These are phyloP conservation scores for Lepidocolaptes lacrymiger DNA, from an alignment of 2,797 vertebrate genomes.

Conservation along the genomic window DNA sequence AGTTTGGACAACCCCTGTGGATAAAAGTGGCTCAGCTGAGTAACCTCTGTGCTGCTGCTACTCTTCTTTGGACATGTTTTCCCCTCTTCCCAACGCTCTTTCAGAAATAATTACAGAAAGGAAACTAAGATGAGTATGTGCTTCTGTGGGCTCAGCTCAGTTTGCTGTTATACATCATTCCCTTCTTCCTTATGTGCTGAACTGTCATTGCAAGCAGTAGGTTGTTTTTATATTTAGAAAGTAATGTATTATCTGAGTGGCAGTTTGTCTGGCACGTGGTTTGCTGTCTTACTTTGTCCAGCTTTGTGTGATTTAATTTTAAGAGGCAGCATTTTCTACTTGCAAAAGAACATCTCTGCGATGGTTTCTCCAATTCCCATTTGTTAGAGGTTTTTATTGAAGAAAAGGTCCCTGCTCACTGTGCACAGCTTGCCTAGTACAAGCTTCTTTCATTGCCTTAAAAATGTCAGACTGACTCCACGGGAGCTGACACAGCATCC, in stretches of 20 bases:
- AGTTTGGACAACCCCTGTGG: background rate
- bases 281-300: constrained; percentile 34
- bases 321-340: constrained; percentile 19
- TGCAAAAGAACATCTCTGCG: background rate
- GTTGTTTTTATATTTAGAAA: constrained; percentile 51
- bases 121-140: background rate
- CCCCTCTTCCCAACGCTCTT: background rate
- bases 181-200: constrained; percentile 4
- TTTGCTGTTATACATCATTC: background rate
- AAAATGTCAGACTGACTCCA: constrained; percentile 4
- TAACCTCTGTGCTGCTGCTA: background rate
- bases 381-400: background rate
- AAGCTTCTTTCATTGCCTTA: constrained; percentile 1
- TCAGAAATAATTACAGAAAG: background rate
- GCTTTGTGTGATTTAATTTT: constrained; percentile 30
- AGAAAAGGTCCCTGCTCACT: background rate
- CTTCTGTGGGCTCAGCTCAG: background rate
- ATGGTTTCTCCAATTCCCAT: background rate
- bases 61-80: background rate
- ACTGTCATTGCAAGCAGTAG: background rate
- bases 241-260: constrained; percentile 17
- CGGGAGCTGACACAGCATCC: background rate
- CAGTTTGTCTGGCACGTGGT: background rate
- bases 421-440: background rate
- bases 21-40: background rate